These are phyloP conservation scores for Excalfactoria chinensis DNA, from an alignment of 2,113 vertebrate genomes.

Conservation along the genomic window DNA sequence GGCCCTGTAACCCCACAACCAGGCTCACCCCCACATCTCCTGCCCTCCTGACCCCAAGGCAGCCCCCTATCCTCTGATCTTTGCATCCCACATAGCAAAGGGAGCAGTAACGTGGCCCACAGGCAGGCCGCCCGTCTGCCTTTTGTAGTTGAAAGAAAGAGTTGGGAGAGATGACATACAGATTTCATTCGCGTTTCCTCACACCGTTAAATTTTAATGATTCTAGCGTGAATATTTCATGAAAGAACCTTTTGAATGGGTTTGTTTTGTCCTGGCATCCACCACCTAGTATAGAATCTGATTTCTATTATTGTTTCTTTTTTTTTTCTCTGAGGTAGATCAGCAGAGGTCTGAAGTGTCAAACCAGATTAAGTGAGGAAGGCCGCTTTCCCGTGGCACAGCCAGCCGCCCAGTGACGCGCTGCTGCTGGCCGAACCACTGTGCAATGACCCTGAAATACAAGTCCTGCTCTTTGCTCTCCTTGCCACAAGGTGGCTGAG, in stretches of 20 bases:
- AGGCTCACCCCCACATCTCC: background rate
- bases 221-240: slow-evolving; percentile 49
- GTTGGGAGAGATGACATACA: background rate
- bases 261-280: slow-evolving; percentile 31
- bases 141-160: slow-evolving; percentile 15
- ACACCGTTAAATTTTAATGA: slow-evolving; percentile 41
- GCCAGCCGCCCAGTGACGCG: background rate
- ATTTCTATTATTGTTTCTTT: background rate
- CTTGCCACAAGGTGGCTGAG: slow-evolving; percentile 76
- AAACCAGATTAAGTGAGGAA: slow-evolving; percentile 22
- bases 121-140: background rate
- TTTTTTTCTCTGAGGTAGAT: background rate
- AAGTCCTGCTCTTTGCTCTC: slow-evolving; percentile 63
- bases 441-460: background rate
- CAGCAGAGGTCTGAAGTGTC: background rate
- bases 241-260: slow-evolving; percentile 27
- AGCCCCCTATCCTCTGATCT: background rate
- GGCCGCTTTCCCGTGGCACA: background rate
- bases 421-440: background rate
- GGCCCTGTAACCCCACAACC: background rate
- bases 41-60: background rate
- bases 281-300: background rate
- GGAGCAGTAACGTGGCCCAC: background rate
- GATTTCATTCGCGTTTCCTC: background rate
- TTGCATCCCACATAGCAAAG: background rate